Evolutionary conservation across 2,888 invertebrate species (phyloP).

Genomic region (Dyspetes luteomarginatus): DNA sequence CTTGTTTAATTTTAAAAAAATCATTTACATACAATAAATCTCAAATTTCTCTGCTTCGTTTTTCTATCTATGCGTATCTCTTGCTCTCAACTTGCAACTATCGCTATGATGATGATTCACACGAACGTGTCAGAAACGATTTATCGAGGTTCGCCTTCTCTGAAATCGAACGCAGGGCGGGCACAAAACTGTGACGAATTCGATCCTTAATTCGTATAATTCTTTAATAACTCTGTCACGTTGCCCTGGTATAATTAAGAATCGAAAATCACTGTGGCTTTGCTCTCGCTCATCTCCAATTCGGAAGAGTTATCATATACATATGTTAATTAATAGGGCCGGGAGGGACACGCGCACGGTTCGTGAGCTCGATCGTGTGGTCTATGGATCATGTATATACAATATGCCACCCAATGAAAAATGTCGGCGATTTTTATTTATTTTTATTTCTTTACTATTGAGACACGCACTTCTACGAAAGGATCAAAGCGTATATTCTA

Average conservation of each 20-base stretch:
- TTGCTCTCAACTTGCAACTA: constrained; percentile 25
- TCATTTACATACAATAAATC: too few relatives aligned
- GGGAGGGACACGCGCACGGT: constrained; percentile 50
- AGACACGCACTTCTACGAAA: constrained; percentile 59
- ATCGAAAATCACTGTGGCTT: constrained; percentile 47
- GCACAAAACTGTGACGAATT: constrained; percentile 54
- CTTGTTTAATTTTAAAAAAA: too few relatives aligned
- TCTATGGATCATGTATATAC: constrained; percentile 15
- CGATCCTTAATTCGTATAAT: constrained; percentile 56
- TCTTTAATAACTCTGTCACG: constrained; percentile 57
- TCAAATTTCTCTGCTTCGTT: too few relatives aligned
- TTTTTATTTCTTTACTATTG: constrained; percentile 26
- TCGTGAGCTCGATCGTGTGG: constrained; percentile 31
- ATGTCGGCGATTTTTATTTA: not conserved
- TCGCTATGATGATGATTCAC: constrained; percentile 28
- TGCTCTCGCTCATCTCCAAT: constrained; percentile 24
- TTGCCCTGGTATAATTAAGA: constrained; percentile 55
- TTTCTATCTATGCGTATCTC: not conserved
- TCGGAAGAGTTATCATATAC: constrained; percentile 48
- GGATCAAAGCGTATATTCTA: constrained; percentile 33
- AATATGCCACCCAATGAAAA: constrained; percentile 25
- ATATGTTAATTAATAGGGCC: constrained; percentile 62
- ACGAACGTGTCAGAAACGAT: constrained; percentile 21
- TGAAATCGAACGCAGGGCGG: constrained; percentile 20
- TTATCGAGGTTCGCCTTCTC: constrained; percentile 30